Base-by-base conservation (phyloP, 2,113 vertebrate species). In the Tapirus terrestris region DNA sequence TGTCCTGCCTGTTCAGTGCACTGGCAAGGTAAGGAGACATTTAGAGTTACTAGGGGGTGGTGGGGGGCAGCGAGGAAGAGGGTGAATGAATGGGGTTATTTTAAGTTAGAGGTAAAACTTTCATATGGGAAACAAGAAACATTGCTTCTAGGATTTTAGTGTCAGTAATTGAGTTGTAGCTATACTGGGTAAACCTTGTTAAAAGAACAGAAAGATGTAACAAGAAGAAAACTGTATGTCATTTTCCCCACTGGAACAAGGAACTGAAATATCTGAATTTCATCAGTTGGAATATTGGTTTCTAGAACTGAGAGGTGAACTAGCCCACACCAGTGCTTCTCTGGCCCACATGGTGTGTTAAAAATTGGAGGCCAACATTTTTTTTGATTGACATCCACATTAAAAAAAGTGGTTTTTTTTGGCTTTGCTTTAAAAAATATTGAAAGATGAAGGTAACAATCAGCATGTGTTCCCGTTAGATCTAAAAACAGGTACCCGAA, bases 1-100 rank as follows among this genome's bases (percentile, higher is more conserved):
- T 60, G 73, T 99, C 86, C 99, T 99, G 94, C 99, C 99, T 0
- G 98, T 99, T 51, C 83, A 97, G 98, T 99, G 99, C 88, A 53
- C 96, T 76, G 98, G 99, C 97, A 99, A 99, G 99, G 99, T 99
- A 98, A 98, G 98, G 58, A 20, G 16, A 11, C 3, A 1, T 7
- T 17, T 6, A 20, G 58, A 10, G 39, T 17, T 45, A 1, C 33
- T 1, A 25, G 20, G 63, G 67, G 83, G 0, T 4, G 9, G 61
- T 0, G 0, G 0, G 1, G 3, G 1, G 2, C 51, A 56, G 1
- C 0, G 0, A 4, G 7, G 31, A 39, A 60, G 63, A 75, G 29
- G 29, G 67, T 58, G 29, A 21, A 33, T 1, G 21, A 0, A 2
- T 6, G 36, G 31, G 68, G 10, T 82, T 17, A 56, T 43, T 9